These are phyloP conservation scores for Hypomecis atomaria DNA, from an alignment of 2,888 invertebrate genomes.

Conservation along the genomic window DNA sequence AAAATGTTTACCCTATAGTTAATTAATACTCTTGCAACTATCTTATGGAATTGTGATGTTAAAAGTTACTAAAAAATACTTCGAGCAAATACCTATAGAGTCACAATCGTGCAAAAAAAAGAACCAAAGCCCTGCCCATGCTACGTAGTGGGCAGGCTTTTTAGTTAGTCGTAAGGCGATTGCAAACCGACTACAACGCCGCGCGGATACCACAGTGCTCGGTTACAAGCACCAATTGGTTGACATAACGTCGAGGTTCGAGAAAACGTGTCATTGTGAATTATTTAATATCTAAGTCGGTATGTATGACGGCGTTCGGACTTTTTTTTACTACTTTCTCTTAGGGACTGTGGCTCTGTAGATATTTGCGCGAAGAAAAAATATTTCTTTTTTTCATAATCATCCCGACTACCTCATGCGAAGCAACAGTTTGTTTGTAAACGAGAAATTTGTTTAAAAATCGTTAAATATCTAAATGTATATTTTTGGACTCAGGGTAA, in stretches of 20 bases:
- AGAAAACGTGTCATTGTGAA: too few relatives aligned
- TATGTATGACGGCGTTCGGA: not conserved
- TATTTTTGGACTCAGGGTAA: conserved; percentile 45
- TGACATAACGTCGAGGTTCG: too few relatives aligned
- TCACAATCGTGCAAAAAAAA: too few relatives aligned
- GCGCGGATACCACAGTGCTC: too few relatives aligned
- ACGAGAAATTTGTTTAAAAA: conserved; percentile 36
- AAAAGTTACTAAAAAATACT: conserved; percentile 45
- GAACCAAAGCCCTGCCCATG: too few relatives aligned
- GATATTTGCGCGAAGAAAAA: conserved; percentile 1
- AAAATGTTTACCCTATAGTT: conserved; percentile 36
- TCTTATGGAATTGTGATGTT: conserved; percentile 53
- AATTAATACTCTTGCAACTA: conserved; percentile 28
- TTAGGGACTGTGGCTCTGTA: too few relatives aligned
- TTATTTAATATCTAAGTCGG: too few relatives aligned
- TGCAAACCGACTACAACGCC: too few relatives aligned
- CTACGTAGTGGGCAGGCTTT: too few relatives aligned
- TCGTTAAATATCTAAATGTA: conserved; percentile 34
- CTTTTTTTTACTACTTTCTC: not conserved
- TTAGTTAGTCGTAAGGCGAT: too few relatives aligned
- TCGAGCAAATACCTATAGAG: conserved; percentile 6
- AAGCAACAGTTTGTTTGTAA: conserved; percentile 48
- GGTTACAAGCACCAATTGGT: too few relatives aligned
- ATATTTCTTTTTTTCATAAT: conserved; percentile 50
- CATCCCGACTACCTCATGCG: conserved; percentile 59